phyloP scores from a whole-genome alignment of 2,113 vertebrate species.

The Ptyas mucosa region DNA sequence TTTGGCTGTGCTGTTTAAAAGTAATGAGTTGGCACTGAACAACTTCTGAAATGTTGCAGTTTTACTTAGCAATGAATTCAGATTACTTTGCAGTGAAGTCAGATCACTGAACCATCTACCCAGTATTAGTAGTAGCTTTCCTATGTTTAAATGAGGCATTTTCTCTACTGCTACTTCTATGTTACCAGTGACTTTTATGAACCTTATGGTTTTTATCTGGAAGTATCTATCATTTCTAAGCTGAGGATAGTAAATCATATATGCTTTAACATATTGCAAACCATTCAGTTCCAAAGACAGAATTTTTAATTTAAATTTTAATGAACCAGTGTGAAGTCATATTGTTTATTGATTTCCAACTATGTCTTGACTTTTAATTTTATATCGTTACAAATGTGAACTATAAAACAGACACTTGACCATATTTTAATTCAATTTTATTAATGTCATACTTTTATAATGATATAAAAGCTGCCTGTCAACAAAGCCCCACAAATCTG shows the following conservation, averaged over 20 bases:
- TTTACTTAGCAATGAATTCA: background rate
- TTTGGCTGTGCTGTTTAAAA: background rate
- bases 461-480: background rate
- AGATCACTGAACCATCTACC: background rate
- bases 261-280: background rate
- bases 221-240: background rate
- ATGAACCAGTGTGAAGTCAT: background rate
- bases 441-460: background rate
- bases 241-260: background rate
- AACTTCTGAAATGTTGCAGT: background rate
- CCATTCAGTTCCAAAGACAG: background rate
- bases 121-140: background rate
- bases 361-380: background rate
- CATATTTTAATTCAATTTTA: background rate
- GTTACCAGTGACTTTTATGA: background rate
- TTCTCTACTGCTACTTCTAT: background rate
- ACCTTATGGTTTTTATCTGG: background rate
- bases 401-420: background rate
- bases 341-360: background rate
- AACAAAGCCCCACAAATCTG: background rate
- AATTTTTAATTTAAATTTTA: background rate
- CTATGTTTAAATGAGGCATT: background rate
- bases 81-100: background rate
- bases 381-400: background rate
- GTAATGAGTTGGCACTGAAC: background rate